These are phyloP conservation scores for Cheilosia urbana DNA, from an alignment of 2,888 invertebrate species.

Conservation along the genomic window DNA sequence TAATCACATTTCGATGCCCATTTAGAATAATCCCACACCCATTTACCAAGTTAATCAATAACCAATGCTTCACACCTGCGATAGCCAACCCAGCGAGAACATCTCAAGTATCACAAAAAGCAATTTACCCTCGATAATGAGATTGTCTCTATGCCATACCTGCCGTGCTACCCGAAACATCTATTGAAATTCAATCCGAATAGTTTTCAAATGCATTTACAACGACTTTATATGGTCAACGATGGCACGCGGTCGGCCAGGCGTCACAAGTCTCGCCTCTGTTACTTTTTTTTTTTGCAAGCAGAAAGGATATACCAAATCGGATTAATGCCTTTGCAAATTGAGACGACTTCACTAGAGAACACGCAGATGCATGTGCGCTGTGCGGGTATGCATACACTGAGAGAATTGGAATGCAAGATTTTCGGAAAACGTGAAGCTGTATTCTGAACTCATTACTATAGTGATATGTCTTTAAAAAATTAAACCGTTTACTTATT, in stretches of 20 bases:
- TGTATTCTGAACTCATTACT: neutral
- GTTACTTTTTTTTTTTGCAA: constrained; percentile 19
- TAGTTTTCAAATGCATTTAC: constrained; percentile 54
- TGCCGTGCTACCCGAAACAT: neutral
- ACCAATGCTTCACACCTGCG: constrained; percentile 35
- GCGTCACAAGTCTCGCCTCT: constrained; percentile 15
- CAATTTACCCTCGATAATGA: constrained; percentile 47
- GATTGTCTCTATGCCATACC: constrained; percentile 20
- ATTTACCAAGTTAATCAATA: constrained; percentile 28
- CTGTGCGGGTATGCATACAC: neutral
- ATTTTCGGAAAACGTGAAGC: neutral
- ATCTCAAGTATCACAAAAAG: constrained; percentile 51
- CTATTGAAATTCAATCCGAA: constrained; percentile 54
- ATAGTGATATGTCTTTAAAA: no score
- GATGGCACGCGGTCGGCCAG: constrained; percentile 13
- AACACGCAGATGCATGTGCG: neutral
- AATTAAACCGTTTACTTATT: no score
- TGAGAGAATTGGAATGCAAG: neutral
- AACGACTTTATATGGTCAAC: constrained; percentile 35
- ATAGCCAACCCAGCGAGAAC: constrained; percentile 16
- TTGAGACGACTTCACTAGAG: constrained; percentile 31
- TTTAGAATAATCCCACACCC: no score
- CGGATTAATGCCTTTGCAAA: constrained; percentile 49
- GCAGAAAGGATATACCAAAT: constrained; percentile 41
- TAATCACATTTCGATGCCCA: no score